These are phyloP conservation scores for Ypsolopha sequella DNA, from an alignment of 2,888 invertebrate species.

Conservation along the genomic window DNA sequence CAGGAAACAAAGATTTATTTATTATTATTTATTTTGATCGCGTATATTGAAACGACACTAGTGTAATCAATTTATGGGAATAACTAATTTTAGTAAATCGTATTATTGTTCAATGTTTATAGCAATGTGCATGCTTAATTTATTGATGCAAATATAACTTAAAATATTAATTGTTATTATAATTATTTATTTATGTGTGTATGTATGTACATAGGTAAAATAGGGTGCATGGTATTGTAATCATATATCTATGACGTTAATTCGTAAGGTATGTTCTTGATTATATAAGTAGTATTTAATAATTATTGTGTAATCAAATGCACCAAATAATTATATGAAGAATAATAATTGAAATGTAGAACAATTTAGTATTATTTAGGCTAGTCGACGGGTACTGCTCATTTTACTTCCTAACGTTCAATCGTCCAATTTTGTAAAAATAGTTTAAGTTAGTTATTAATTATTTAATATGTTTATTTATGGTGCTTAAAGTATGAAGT, in stretches of 20 bases:
- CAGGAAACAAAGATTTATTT: slow-evolving; percentile 23
- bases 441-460: slow-evolving; percentile 23
- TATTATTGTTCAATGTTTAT: slow-evolving; percentile 11
- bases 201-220: slow-evolving; percentile 24
- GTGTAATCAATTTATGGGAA: slow-evolving; percentile 5
- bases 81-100: slow-evolving; percentile 12
- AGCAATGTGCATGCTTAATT: slow-evolving; percentile 14
- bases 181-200: slow-evolving; percentile 11
- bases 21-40: slow-evolving; percentile 11
- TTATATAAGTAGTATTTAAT: slow-evolving; percentile 14
- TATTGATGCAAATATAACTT: neutral
- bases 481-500: slow-evolving; percentile 24
- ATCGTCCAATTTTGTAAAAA: slow-evolving; percentile 65
- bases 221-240: slow-evolving; percentile 16
- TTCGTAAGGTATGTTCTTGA: slow-evolving; percentile 7
- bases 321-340: slow-evolving; percentile 13
- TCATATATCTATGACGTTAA: slow-evolving; percentile 15
- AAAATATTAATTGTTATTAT: slow-evolving; percentile 7
- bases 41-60: slow-evolving; percentile 26
- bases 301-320: slow-evolving; percentile 10
- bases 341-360: slow-evolving; percentile 12
- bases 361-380: slow-evolving; percentile 25
- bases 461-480: slow-evolving; percentile 18
- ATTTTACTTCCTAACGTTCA: slow-evolving; percentile 39
- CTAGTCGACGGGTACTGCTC: slow-evolving; percentile 69